Percentiles rank a stretch among this genome's conserved stretches.
Evolutionary conservation across 2,797 vertebrate species (phyloP).

Genomic region (Tokudaia tokunoshimensis): DNA sequence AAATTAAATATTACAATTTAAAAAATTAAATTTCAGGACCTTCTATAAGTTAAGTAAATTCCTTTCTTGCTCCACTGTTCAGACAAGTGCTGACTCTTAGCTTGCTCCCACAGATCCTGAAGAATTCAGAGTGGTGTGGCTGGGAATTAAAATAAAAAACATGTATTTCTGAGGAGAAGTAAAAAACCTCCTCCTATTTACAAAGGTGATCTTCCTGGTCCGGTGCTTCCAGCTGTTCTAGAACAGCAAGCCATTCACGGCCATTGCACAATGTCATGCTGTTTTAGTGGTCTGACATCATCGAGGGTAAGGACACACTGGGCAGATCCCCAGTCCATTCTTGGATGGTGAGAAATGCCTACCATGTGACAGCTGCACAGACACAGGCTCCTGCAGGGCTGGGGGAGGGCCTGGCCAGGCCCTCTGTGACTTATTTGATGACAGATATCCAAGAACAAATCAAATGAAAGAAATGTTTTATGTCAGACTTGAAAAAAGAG

Average conservation of each 20-base stretch:
- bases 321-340: constrained; percentile 1
- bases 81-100: no score
- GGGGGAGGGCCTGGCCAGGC: neutral
- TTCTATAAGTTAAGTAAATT: neutral
- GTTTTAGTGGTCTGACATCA: neutral
- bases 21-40: neutral
- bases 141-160: neutral
- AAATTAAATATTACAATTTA: neutral
- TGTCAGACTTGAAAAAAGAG: neutral
- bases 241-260: neutral
- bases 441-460: neutral
- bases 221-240: neutral
- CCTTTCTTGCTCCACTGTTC: neutral
- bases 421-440: neutral
- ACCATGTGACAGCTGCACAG: neutral
- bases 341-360: neutral
- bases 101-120: neutral
- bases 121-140: neutral
- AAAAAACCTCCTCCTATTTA: neutral
- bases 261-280: neutral
- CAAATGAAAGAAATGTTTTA: neutral
- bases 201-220: neutral
- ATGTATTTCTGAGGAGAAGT: neutral
- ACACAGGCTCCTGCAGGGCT: accelerated
- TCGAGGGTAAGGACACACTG: neutral